Evolutionary conservation across 2,113 vertebrate genomes (phyloP).

Genomic region (Leuciscus idus): DNA sequence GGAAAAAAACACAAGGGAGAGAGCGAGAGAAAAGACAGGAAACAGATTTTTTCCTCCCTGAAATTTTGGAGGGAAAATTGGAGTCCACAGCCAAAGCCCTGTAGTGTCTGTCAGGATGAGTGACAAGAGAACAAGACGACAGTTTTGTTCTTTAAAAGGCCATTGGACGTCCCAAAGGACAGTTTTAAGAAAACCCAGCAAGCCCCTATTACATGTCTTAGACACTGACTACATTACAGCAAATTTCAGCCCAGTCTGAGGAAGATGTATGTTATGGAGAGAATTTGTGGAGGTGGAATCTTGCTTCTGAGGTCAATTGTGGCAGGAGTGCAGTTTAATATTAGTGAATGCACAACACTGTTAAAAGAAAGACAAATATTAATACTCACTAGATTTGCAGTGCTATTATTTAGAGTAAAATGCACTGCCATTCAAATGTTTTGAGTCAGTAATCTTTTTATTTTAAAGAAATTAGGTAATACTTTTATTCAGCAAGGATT

Average conservation of each 20-base stretch:
- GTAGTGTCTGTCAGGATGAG: conserved; percentile 47
- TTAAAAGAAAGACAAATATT: neutral
- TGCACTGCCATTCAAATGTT: neutral
- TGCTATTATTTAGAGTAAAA: neutral
- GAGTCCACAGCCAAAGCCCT: conserved; percentile 35
- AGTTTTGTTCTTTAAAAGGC: conserved; percentile 41
- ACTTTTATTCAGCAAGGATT: neutral
- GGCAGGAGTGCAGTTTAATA: neutral
- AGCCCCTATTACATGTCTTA: neutral
- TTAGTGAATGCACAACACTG: neutral
- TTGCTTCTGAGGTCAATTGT: neutral
- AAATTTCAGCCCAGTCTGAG: neutral
- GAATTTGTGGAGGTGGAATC: neutral
- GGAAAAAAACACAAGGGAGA: conserved; percentile 26
- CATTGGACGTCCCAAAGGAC: neutral
- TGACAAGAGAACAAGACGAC: conserved; percentile 42
- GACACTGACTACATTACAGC: neutral
- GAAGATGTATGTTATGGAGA: neutral
- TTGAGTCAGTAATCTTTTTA: neutral
- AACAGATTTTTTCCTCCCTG: conserved; percentile 64
- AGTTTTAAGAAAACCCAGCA: neutral
- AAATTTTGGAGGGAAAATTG: conserved; percentile 50
- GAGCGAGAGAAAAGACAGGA: conserved; percentile 66
- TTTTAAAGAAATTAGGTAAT: neutral
- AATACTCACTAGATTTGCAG: neutral